A percentile compares a stretch with the other conserved stretches of the same genome.
Conservation (phyloP, 2,113 vertebrate genomes). For the Camelus bactrianus region DNA sequence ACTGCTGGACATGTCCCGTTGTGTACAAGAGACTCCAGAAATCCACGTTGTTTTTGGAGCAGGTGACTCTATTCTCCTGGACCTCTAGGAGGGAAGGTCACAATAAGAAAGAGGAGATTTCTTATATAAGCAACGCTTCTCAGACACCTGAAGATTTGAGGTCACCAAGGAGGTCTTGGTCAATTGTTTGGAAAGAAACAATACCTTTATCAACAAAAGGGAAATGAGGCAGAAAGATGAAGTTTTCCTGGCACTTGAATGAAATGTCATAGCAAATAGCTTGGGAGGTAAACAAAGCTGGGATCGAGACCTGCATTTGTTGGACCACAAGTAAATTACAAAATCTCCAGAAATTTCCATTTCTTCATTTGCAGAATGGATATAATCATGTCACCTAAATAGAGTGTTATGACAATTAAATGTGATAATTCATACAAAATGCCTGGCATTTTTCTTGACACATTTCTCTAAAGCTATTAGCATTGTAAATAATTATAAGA, state of each 20-base stretch:
- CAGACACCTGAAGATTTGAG: constrained; percentile 10
- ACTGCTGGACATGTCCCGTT: neutral
- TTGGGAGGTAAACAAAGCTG: neutral
- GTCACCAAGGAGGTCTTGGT: neutral
- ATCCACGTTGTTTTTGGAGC: neutral
- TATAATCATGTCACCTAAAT: neutral
- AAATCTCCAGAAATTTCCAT: neutral
- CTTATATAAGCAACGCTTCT: neutral
- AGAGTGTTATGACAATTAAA: neutral
- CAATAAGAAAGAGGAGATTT: neutral
- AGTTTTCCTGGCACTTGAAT: constrained; percentile 31
- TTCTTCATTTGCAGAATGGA: neutral
- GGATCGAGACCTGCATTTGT: neutral
- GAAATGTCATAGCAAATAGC: constrained; percentile 30
- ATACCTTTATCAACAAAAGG: constrained; percentile 35
- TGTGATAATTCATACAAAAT: neutral
- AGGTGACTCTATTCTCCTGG: neutral
- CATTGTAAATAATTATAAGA: neutral
- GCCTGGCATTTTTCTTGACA: neutral
- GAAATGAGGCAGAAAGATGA: constrained; percentile 63
- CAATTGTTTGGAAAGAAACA: constrained; percentile 60
- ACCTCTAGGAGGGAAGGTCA: constrained; percentile 6
- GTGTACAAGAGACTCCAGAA: neutral
- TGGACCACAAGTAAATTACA: neutral
- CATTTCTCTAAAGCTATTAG: neutral